Base-by-base conservation (phyloP, 2,113 vertebrate species). In the Marmota flaviventris region DNA sequence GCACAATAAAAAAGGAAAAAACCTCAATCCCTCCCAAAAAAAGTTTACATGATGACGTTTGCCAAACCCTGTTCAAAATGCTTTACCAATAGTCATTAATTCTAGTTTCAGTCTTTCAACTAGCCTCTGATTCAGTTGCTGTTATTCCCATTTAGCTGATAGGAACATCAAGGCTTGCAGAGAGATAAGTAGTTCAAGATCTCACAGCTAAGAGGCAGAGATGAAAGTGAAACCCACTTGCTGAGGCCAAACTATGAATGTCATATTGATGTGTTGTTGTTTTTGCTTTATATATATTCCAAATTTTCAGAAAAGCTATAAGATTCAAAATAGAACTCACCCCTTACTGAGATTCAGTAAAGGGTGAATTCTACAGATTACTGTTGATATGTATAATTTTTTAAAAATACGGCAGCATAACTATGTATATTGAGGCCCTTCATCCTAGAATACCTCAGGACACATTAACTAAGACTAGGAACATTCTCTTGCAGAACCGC, bases 261-360 rank as follows among this genome's bases (percentile, higher is more conserved):
- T 45, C 56, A 63, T 34, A 83, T 2, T 27, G 42, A 89, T 32
- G 10, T 58, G 14, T n/a, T 24, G 1, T 89, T 89, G n/a, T 86
- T 48, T 88, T 88, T 85, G 39, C 56, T 85, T 94, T 91, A 63
- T n/a, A 85, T 81, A 70, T 76, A 76, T 79, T 93, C 18, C 34
- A 42, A 67, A 85, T 51, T 92, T 65, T 81, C 14, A 82, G 53
- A 24, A 77, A 92, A 77, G 9, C 12, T 77, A 4, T 67, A 76
- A 83, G 76, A 90, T 18, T 37, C 61, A 65, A 4, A 70, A 25
- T 7, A n/a, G 32, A 42, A 85, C 7, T 39, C 8, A 75, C 10
- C 53, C 12, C 87, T 73, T 75, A n/a, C 7, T 72, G 27, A 91
- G 34, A 48, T 45, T 45, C n/a, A 16, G 69, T 45, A 9, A 45